Evolutionary conservation across 2,113 vertebrate species (phyloP), one percentile per base, ranked within the genome.

Genomic region (Brachionichthys hirsutus): DNA sequence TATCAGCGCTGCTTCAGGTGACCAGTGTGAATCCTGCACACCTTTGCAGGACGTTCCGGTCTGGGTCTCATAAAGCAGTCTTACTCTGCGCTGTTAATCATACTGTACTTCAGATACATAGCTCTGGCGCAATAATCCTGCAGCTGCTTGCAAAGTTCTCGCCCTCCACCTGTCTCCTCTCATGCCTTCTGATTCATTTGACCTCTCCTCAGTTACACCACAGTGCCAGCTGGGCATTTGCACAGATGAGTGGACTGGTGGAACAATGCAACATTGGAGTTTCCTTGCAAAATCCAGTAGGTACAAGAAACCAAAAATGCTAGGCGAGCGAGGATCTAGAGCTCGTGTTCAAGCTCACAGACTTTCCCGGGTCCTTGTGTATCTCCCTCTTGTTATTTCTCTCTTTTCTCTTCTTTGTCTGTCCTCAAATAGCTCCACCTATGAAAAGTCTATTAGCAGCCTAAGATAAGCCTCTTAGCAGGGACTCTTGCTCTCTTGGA

Each of bases 381-480:
- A 24, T 18, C 9, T 17, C 43, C 46, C 41, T 66, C 36, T 46
- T n/a, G 58, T 40, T 52, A 59, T 62, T 70, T 19, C 48, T 34
- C 15, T 43, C 53, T 78, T 43, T 57, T 18, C 47, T 62, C 59
- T 20, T 70, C 68, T 77, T 77, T 85, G 78, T 79, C 62, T 56
- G 42, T 51, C 72, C 54, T 44, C 53, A 84, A 85, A 81, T 87
- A 87, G 82, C 70, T 66, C 71, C 71, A 82, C 76, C 78, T 70
- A 48, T 75, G 56, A 75, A 80, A 89, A 89, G 84, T 80, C 87
- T 75, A 83, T 89, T 84, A 87, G 75, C 71, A 75, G 85, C 77
- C 85, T 89, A 80, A 70, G 75, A 61, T 87, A 87, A 89, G 84
- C 87, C 78, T 87, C 85, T 89, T 88, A 86, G 17, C 24, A 46